Conservation (phyloP, 1,140 invertebrate species). For the Apis cerana region DNA sequence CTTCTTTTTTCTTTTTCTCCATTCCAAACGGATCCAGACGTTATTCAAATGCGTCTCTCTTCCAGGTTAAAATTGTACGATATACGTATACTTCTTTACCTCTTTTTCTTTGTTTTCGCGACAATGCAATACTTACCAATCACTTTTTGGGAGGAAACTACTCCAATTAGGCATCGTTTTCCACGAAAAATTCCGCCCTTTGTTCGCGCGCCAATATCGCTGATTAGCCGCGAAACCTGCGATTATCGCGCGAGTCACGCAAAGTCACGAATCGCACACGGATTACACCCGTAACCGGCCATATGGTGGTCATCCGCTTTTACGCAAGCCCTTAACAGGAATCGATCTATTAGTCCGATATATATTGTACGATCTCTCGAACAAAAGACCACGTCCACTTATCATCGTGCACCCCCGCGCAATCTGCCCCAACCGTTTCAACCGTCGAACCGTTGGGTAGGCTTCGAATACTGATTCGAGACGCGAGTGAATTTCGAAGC, state of each 20-base stretch:
- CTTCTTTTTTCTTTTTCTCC: neutral
- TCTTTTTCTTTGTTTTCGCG: neutral
- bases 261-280: conserved; percentile 60
- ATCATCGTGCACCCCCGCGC: conserved; percentile 55
- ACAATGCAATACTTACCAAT: no score
- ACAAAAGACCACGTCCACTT: conserved; percentile 60
- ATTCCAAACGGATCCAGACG: conserved; percentile 11
- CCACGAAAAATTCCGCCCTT: neutral
- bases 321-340: conserved; percentile 48
- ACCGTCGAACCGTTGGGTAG: no score
- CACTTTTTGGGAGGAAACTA: neutral
- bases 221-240: conserved; percentile 50
- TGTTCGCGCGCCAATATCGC: neutral
- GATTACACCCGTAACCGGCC: conserved; percentile 46
- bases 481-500: no score
- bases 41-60: conserved; percentile 10
- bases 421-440: no score
- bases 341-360: conserved; percentile 48
- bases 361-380: conserved; percentile 61
- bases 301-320: conserved; percentile 76
- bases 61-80: no score
- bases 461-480: conserved; percentile 69
- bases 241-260: conserved; percentile 56
- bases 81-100: neutral
- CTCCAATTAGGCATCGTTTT: neutral